These are phyloP conservation scores for Parasteatoda lunata DNA, from an alignment of 2,888 invertebrate genomes.

Conservation along the genomic window DNA sequence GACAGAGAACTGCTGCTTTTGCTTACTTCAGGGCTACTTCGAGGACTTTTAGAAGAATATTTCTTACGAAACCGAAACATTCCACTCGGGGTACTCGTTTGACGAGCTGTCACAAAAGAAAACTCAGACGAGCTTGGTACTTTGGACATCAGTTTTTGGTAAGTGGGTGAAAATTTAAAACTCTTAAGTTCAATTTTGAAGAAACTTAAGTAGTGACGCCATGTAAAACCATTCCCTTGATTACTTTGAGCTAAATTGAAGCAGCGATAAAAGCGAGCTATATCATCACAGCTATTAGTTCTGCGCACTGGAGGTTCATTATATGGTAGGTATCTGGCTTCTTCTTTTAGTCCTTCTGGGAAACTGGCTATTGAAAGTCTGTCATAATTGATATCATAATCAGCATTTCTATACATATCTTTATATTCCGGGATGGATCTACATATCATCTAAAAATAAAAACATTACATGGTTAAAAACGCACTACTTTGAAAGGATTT, in stretches of 20 bases:
- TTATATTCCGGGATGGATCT: not conserved
- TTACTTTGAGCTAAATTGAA: not conserved
- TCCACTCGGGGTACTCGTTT: not conserved
- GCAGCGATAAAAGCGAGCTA: not conserved
- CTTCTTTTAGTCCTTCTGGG: not conserved
- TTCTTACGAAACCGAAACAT: not conserved
- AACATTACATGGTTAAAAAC: too few species aligned
- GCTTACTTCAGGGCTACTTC: not conserved
- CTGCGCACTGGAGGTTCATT: not conserved
- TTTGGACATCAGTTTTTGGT: not conserved
- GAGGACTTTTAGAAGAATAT: not conserved
- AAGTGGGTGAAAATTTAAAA: not conserved
- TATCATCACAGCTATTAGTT: not conserved
- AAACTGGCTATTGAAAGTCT: not conserved
- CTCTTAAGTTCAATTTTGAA: not conserved
- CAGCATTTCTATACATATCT: not conserved
- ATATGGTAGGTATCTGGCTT: not conserved
- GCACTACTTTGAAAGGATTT: too few species aligned
- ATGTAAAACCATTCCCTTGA: not conserved
- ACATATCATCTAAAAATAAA: too few species aligned
- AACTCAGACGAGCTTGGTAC: not conserved
- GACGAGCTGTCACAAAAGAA: not conserved
- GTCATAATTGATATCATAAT: not conserved
- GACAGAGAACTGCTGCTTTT: not conserved
- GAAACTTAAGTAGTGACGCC: not conserved